Evolutionary conservation across 2,888 invertebrate genomes (phyloP), one percentile per base, ranked within the genome.

Genomic region (Plebejus argus): DNA sequence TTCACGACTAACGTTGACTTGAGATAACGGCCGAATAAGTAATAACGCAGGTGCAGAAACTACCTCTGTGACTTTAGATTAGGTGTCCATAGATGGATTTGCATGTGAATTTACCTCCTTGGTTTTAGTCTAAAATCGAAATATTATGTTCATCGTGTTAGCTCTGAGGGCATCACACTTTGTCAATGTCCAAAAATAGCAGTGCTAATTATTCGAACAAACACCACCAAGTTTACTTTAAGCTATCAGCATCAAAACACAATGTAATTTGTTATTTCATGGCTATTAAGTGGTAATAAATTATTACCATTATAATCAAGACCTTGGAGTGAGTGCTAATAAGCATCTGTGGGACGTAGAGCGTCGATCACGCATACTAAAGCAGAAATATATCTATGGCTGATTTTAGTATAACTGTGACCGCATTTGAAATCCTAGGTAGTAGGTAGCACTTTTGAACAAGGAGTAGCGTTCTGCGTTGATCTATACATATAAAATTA

Each of bases 281-380:
- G 6, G 66, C 66, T 33, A 66, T 66, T 66, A 66, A 66, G 28
- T 15, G 33, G 66, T 66, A 66, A 66, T 66, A 66, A 66, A 66
- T 66, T 28, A 33, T 4, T 10, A 6, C 18, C 7, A 33, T 66
- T 66, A 66, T 28, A 66, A 66, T 66, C 15, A 66, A 66, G 66
- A 8, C 28, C 66, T 66, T 66, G 66, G 28, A 66, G 18, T 33
- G 66, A 15, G 28, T 66, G 66, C 66, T 66, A 28, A 66, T 66
- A 28, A 66, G 28, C 28, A 66, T 23, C 61, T 20, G 4, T 66
- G 28, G 28, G 15, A 66, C 66, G 28, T 23, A 28, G 15, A 66
- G 28, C 15, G 20, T 61, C 58, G 61, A 61, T 23, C 61, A 61
- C 66, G 15, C 66, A 28, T 66, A 33, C 33, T 15, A 15, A 66